Evolutionary conservation across 1,140 invertebrate species (phyloP).

Genomic region (Drosophila pseudoananassae): DNA sequence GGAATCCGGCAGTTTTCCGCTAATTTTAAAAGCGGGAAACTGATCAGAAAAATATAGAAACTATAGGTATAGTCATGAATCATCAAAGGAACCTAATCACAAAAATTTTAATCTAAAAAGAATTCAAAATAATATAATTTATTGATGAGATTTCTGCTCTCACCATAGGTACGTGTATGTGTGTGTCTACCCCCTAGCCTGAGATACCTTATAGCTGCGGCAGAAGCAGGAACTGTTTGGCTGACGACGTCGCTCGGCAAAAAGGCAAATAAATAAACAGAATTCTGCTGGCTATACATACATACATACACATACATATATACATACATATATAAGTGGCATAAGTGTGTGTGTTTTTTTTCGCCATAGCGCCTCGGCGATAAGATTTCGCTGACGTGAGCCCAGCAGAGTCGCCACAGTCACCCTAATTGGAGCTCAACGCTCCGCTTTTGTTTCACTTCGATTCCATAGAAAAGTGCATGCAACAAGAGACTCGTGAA

Average conservation of each 20-base stretch:
- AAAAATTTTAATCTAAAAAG: not conserved
- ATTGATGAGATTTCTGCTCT: slow-evolving; percentile 27
- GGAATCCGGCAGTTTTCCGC: slow-evolving; percentile 58
- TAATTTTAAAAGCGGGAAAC: slow-evolving; percentile 67
- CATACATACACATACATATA: not conserved
- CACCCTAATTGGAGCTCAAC: slow-evolving; percentile 80
- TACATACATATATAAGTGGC: slow-evolving; percentile 8
- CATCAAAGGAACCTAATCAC: not conserved
- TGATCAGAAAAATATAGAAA: slow-evolving; percentile 37
- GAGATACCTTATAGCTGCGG: slow-evolving; percentile 12
- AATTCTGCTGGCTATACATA: slow-evolving; percentile 47
- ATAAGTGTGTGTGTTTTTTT: slow-evolving; percentile 32
- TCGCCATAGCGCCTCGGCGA: slow-evolving; percentile 53
- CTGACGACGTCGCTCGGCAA: slow-evolving; percentile 33
- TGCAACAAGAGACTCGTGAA: slow-evolving; percentile 80
- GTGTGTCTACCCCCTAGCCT: slow-evolving; percentile 16
- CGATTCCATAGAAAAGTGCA: slow-evolving; percentile 78
- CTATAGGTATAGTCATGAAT: not conserved
- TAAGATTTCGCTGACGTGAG: slow-evolving; percentile 80
- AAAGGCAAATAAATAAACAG: slow-evolving; percentile 58
- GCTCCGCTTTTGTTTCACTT: slow-evolving; percentile 75
- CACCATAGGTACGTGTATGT: slow-evolving; percentile 17
- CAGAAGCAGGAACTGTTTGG: slow-evolving; percentile 79
- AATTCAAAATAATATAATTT: slow-evolving; percentile 16
- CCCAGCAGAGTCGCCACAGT: slow-evolving; percentile 34